phyloP scores from a whole-genome alignment of 2,797 vertebrate species.

The Neostethus bicornis region DNA sequence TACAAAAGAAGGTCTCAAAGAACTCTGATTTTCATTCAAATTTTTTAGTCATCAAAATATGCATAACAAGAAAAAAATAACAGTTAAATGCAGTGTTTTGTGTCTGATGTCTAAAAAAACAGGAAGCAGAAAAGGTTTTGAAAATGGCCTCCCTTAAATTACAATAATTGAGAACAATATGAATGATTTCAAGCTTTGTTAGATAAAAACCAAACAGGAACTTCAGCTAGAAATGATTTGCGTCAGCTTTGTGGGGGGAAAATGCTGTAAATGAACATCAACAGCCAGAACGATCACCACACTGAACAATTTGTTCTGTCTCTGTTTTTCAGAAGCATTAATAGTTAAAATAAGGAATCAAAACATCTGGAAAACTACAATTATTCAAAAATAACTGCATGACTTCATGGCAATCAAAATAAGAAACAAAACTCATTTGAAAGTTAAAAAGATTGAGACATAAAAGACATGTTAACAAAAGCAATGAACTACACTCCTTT shows the following conservation, averaged over 20 bases:
- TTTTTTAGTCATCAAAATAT: not conserved
- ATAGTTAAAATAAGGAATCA: too few relatives aligned
- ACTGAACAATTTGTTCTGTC: too few relatives aligned
- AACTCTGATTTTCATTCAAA: not conserved
- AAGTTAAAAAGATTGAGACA: too few relatives aligned
- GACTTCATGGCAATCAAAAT: too few relatives aligned
- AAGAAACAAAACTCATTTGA: too few relatives aligned
- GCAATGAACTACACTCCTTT: too few relatives aligned
- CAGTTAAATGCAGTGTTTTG: slow-evolving; percentile 7
- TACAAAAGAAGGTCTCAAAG: not conserved
- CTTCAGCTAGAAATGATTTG: slow-evolving; percentile 11
- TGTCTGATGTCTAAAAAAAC: slow-evolving; percentile 25
- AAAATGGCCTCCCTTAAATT: slow-evolving; percentile 49
- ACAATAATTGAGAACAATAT: slow-evolving; percentile 57
- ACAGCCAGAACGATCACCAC: not conserved
- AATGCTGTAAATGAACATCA: not conserved
- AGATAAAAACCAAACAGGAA: slow-evolving; percentile 32
- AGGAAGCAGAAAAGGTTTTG: slow-evolving; percentile 25
- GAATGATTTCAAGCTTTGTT: slow-evolving; percentile 35
- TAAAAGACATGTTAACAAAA: too few relatives aligned
- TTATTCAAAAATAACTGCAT: too few relatives aligned
- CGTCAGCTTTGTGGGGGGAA: slow-evolving; percentile 5
- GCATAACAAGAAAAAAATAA: not conserved
- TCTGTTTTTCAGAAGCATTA: too few relatives aligned
- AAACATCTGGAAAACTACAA: too few relatives aligned